Conservation (phyloP, 2,888 invertebrate genomes). For the Lepas anatifera region DNA sequence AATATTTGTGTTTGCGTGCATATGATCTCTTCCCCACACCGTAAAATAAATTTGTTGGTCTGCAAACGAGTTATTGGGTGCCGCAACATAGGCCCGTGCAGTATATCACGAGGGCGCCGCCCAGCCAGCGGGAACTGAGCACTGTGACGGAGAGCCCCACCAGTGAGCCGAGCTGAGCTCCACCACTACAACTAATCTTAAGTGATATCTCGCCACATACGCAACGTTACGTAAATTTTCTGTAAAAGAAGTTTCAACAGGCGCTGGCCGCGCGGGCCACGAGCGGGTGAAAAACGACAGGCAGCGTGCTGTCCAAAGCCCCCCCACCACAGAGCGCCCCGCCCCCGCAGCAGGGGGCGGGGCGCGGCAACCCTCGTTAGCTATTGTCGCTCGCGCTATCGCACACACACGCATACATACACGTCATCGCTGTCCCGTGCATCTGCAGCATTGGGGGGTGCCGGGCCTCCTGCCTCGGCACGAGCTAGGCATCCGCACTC, state of each 20-base stretch:
- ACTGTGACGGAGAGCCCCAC: not conserved
- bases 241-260: constrained; percentile 1
- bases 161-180: not conserved
- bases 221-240: not conserved
- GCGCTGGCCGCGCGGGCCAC: not conserved
- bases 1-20: constrained; percentile 3
- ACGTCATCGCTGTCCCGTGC: too few relatives aligned
- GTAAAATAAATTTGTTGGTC: constrained; percentile 10
- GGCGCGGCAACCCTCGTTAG: too few relatives aligned
- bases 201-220: not conserved
- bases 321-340: too few relatives aligned
- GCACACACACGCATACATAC: too few relatives aligned
- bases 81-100: not conserved
- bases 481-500: too few relatives aligned
- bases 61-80: constrained; percentile 2
- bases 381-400: too few relatives aligned
- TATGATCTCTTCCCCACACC: constrained; percentile 10
- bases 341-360: too few relatives aligned
- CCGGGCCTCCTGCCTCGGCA: too few relatives aligned
- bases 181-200: constrained; percentile 3
- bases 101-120: not conserved
- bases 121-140: not conserved
- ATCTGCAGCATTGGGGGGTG: too few relatives aligned
- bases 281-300: too few relatives aligned
- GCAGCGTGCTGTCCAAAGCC: too few relatives aligned